Base-by-base conservation (phyloP, 1,140 invertebrate species). In the Varroa destructor region DNA sequence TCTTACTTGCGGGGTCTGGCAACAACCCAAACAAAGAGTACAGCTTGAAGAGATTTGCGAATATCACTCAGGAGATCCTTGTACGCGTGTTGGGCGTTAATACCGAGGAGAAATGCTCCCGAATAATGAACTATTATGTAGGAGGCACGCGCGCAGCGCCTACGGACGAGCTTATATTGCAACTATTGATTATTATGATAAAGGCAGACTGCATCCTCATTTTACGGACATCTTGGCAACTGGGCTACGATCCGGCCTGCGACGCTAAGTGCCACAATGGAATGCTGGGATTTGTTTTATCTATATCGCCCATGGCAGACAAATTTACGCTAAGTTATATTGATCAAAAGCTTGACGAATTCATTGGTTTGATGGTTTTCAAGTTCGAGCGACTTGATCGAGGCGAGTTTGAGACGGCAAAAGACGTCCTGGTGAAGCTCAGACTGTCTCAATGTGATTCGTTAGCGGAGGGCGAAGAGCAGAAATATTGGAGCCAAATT, bases 51-150 rank as follows among this genome's bases (percentile, higher is more conserved):
- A 12, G 61, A 8, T 40, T 25, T 4, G 61, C 61, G 5, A 67
- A 25, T 12, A 67, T 67, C 61, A 46, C 40, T 5, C 40, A 37
- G 12, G 46, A 46, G 40, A 67, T 43, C 37, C 40, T 36, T 46
- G 10, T 67, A 12, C 10, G 61, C 12, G 40, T 67, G 10, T 37
- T 67, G 12, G 61, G 12, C n/a, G 5, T 40, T 12, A 67, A 67
- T 8, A 40, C 61, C 40, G 46, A 67, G 36, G 61, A 67, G 12
- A 46, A 67, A 40, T 43, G 46, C 37, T 67, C 61, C 1, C n/a
- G 61, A 12, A 67, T 67, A 25, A 67, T 67, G 1, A 67, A 67
- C 37, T 67, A 67, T 37, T 67, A 67, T 46, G 40, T 43, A 8
- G 12, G 46, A 12, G 61, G 61, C 3, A 51, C 3, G 46, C 61